These are phyloP conservation scores for Trididemnum miniatum DNA, from an alignment of 23 tunicate genomes.

Conservation along the genomic window DNA sequence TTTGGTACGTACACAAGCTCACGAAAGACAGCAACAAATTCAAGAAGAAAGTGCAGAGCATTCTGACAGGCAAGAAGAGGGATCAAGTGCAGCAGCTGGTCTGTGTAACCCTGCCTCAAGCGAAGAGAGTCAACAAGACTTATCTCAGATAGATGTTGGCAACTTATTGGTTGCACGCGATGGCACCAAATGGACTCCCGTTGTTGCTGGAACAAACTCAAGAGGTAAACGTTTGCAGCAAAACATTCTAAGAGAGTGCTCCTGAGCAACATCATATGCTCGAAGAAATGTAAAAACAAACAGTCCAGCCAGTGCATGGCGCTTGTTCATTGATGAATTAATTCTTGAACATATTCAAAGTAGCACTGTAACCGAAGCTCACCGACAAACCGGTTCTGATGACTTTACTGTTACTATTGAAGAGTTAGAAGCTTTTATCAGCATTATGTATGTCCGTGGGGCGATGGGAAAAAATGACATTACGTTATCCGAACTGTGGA, in stretches of 20 bases:
- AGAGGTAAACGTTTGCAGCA: constrained; percentile 32
- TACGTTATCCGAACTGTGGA: constrained; percentile 24
- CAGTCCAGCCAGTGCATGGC: constrained; percentile 27
- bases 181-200: constrained; percentile 18
- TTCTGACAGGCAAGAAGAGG: constrained; percentile 15
- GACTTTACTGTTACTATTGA: constrained; percentile 17
- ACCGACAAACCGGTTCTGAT: constrained; percentile 2
- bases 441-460: constrained; percentile 6
- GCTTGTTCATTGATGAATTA: neutral
- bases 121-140: constrained; percentile 7
- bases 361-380: constrained; percentile 29
- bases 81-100: neutral
- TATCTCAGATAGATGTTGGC: neutral
- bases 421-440: constrained; percentile 20
- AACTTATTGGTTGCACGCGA: constrained; percentile 19
- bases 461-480: constrained; percentile 10
- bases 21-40: neutral
- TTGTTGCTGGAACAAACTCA: constrained; percentile 25
- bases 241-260: constrained; percentile 19
- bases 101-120: neutral
- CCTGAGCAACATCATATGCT: constrained; percentile 19
- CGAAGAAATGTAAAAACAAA: constrained; percentile 15
- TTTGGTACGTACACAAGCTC: neutral
- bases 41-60: constrained; percentile 4
- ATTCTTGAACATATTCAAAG: constrained; percentile 18